A percentile compares a stretch with the other conserved stretches of the same genome.
phyloP scores from a whole-genome alignment of 2,797 vertebrate species.

The Rousettus madagascariensis region DNA sequence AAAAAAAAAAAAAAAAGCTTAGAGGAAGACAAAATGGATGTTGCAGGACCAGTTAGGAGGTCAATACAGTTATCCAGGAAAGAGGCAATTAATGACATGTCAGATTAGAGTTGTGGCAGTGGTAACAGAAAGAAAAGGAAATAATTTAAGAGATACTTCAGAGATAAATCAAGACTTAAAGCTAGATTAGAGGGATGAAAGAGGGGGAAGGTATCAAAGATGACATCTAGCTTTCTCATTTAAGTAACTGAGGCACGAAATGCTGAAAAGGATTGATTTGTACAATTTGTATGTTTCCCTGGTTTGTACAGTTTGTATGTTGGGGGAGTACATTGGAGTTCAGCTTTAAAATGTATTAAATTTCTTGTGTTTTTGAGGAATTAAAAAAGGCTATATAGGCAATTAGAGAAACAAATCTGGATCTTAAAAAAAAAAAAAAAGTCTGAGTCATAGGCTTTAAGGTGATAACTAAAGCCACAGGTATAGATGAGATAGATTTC shows the following conservation, averaged over 20 bases:
- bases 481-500: background rate
- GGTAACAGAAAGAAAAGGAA: background rate
- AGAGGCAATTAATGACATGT: background rate
- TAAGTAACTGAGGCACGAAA: constrained; percentile 3
- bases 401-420: constrained; percentile 7
- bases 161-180: constrained; percentile 11
- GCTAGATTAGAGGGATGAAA: background rate
- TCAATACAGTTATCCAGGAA: background rate
- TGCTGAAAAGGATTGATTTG: background rate
- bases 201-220: background rate
- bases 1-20: background rate
- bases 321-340: background rate
- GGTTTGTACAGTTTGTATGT: background rate
- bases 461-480: background rate
- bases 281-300: background rate
- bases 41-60: background rate
- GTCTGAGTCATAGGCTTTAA: background rate
- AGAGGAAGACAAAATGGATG: background rate
- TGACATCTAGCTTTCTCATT: background rate
- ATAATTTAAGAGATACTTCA: background rate
- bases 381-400: background rate
- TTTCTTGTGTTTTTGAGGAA: background rate
- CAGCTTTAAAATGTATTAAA: background rate
- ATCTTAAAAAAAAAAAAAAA: background rate
- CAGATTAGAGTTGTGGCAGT: background rate